Conservation (phyloP, 2,888 invertebrate species). For the Mongoloraphidia duomilia region DNA sequence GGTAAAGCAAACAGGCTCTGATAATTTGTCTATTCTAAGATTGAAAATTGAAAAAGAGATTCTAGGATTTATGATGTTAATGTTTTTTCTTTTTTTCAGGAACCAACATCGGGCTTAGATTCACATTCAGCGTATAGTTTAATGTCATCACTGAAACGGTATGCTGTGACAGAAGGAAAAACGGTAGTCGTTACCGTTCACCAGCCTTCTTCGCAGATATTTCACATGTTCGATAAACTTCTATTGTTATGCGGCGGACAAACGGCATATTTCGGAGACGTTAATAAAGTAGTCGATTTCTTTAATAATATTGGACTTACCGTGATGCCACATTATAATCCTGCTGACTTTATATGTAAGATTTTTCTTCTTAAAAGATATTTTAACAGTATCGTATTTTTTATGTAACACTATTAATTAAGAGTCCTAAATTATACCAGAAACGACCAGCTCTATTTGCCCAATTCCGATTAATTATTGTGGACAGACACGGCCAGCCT, state of each 20-base stretch:
- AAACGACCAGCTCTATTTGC: too few relatives aligned
- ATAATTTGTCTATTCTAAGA: too few relatives aligned
- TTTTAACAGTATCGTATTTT: too few relatives aligned
- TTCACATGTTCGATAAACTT: slow-evolving; percentile 67
- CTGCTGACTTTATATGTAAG: slow-evolving; percentile 71
- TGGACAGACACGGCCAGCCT: too few relatives aligned
- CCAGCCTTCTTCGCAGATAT: slow-evolving; percentile 73
- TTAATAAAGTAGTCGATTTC: slow-evolving; percentile 53
- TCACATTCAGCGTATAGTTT: slow-evolving; percentile 63
- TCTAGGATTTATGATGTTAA: neutral
- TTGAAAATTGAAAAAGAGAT: too few relatives aligned
- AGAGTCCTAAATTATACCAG: too few relatives aligned
- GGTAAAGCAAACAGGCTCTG: too few relatives aligned
- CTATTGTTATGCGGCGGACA: slow-evolving; percentile 54
- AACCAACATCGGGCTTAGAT: slow-evolving; percentile 71
- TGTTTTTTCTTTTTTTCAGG: slow-evolving; percentile 33
- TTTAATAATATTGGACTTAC: slow-evolving; percentile 55
- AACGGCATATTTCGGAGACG: slow-evolving; percentile 63
- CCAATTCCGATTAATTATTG: too few relatives aligned
- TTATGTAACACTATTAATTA: too few relatives aligned
- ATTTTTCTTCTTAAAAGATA: slow-evolving; percentile 13
- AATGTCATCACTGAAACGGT: slow-evolving; percentile 57
- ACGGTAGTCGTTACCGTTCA: slow-evolving; percentile 68
- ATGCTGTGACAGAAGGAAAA: slow-evolving; percentile 60
- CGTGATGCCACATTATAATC: slow-evolving; percentile 65